Evolutionary conservation across 2,888 invertebrate genomes (phyloP), one percentile per base, ranked within the genome.

Genomic region (Drosophila parthenogenetica): DNA sequence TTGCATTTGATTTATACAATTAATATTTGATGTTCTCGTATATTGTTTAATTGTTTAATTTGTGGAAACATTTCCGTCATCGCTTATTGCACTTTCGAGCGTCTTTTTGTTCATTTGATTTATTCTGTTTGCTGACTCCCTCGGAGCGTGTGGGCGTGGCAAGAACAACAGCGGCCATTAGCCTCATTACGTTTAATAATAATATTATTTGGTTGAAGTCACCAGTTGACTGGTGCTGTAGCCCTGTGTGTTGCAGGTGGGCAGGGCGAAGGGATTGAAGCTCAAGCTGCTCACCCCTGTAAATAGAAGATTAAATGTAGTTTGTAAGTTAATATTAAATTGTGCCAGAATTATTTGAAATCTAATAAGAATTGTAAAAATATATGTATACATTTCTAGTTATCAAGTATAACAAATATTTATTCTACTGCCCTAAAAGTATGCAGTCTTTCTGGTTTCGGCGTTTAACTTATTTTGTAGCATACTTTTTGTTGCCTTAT

Each of bases 261-360:
- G 97, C 89, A 98, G 93, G 73, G 97, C 97, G 93, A 98, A 98
- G 32, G 98, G 97, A 92, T 98, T 98, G 93, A 98, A 98, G 43
- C 98, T 97, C 73, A 98, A 94, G 70, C 97, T 95, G 85, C 96
- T 95, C 95, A 98, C 96, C 90, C 92, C 92, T 92, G 82, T 0
- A 91, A 91, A 25, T 45, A 64, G 32, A 45, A 50, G n/a, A 22
- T n/a, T n/a, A n/a, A n/a, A 13, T 19, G 11, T 8, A 4, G 11
- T 16, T 13, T 8, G 16, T 19, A 19, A 43, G 3, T 25, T 25
- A 25, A 25, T 25, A n/a, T n/a, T n/a, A n/a, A n/a, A n/a, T n/a
- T n/a, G n/a, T n/a, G n/a, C n/a, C n/a, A n/a, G n/a, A n/a, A n/a
- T n/a, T n/a, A n/a, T n/a, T n/a, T n/a, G n/a, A n/a, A n/a, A n/a